Base-by-base conservation (phyloP, 1,140 invertebrate genomes). In the Trichonephila inaurata region DNA sequence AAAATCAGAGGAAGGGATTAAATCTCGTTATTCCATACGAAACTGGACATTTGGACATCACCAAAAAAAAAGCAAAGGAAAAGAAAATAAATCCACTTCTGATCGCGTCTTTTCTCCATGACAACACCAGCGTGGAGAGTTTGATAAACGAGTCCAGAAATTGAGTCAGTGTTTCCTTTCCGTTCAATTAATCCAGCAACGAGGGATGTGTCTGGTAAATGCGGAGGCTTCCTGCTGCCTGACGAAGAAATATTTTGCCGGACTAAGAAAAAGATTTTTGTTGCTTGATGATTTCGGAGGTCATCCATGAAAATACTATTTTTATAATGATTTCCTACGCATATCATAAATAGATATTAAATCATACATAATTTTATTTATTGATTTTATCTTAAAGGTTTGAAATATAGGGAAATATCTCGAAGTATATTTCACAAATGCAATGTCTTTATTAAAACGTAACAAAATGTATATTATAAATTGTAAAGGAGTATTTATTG, bases 101-200 rank as follows among this genome's bases (percentile, higher is more conserved):
- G 58, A 60, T 58, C 24, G 3, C 8, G 7, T 61, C n/a, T 6
- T 85, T 60, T 51, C 12, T 12, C 21, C 44, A 60, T 51, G 83
- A 60, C 83, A 85, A 28, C 44, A 24, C 8, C 51, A 85, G n/a
- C 83, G 28, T 14, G 83, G 51, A 18, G 10, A 28, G 28, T 24
- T 88, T 88, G 86, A 88, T 88, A 88, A 88, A 88, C 62, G 60
- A 66, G 33, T 60, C 86, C 40, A 24, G 86, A 88, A 88, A 88
- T 88, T 88, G 86, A 88, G 86, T 66, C 61, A 33, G 6, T 88
- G 86, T 88, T 64, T 66, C 86, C 62, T 66, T 88, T 88, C 86
- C 86, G 14, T 33, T 88, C 86, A 88, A 88, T 88, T 88, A 88
- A 88, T 88, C 61, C 86, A 33, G 86, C 62, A 62, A 66, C 40